Percentiles rank a stretch among this genome's conserved stretches.
These are phyloP conservation scores for Trichonephila clavipes DNA, from an alignment of 1,140 invertebrate species.

Conservation along the genomic window DNA sequence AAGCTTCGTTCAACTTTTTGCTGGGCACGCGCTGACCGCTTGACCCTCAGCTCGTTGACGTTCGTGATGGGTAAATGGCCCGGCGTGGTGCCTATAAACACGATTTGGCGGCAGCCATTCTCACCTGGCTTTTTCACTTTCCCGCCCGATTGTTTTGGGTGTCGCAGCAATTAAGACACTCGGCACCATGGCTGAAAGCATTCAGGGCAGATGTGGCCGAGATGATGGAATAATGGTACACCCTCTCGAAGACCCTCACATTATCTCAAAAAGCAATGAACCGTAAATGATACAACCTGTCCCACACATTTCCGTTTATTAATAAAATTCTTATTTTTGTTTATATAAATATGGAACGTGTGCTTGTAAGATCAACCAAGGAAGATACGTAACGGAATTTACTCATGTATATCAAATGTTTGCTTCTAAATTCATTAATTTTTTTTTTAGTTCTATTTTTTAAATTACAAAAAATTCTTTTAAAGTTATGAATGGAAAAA, in stretches of 20 bases:
- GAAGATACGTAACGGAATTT: no score
- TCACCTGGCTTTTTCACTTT: background rate
- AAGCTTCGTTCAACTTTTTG: background rate
- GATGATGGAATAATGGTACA: constrained; percentile 21
- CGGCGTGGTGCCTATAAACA: background rate
- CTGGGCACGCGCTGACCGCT: constrained; percentile 21
- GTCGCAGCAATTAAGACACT: background rate
- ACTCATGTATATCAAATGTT: no score
- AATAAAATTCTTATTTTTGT: no score
- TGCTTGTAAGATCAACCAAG: no score
- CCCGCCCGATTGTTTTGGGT: background rate
- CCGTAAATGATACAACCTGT: background rate
- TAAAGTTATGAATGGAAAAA: no score
- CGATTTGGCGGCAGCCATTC: background rate
- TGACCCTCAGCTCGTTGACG: constrained; percentile 2
- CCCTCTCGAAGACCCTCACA: background rate
- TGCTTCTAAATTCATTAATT: no score
- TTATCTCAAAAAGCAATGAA: background rate
- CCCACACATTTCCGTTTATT: background rate
- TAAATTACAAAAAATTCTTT: no score
- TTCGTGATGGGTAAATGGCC: constrained; percentile 3
- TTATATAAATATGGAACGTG: no score
- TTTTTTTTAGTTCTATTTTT: no score
- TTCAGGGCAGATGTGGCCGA: background rate
- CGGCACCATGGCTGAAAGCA: background rate